phyloP scores from a whole-genome alignment of 2,113 vertebrate species.

The Strix aluco region DNA sequence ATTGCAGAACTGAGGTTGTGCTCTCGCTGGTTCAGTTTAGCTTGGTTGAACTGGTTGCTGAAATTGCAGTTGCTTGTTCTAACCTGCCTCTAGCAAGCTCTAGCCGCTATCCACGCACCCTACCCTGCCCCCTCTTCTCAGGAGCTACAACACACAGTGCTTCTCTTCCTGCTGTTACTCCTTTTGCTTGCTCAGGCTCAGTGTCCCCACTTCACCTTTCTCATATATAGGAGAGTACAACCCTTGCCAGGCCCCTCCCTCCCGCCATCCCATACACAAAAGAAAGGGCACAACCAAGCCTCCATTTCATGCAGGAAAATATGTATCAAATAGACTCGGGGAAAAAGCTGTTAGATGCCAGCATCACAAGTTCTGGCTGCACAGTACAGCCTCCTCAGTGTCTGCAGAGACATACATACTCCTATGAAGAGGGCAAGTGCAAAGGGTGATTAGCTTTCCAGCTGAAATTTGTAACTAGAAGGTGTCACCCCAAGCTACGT shows the following conservation, averaged over 20 bases:
- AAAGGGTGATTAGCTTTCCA: neutral
- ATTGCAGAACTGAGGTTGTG: neutral
- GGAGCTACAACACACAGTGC: neutral
- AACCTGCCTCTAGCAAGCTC: neutral
- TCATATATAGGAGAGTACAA: neutral
- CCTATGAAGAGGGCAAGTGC: neutral
- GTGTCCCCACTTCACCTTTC: conserved; percentile 11
- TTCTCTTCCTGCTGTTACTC: neutral
- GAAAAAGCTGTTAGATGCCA: neutral
- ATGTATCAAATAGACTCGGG: rapidly evolving
- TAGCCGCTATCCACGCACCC: neutral
- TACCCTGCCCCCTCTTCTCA: neutral
- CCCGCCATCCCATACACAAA: neutral
- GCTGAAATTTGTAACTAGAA: neutral
- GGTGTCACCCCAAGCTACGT: rapidly evolving
- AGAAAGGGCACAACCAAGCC: neutral
- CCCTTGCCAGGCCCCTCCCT: neutral
- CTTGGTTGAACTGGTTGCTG: neutral
- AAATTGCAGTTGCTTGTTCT: neutral
- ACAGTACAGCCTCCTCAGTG: neutral
- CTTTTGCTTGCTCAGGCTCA: neutral
- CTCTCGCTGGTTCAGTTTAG: neutral
- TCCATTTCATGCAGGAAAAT: neutral
- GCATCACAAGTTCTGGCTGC: neutral
- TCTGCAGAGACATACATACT: neutral